A percentile compares a stretch with the other conserved stretches of the same genome.
phyloP scores from a whole-genome alignment of 2,113 vertebrate species.

The Pteruthius melanotis region DNA sequence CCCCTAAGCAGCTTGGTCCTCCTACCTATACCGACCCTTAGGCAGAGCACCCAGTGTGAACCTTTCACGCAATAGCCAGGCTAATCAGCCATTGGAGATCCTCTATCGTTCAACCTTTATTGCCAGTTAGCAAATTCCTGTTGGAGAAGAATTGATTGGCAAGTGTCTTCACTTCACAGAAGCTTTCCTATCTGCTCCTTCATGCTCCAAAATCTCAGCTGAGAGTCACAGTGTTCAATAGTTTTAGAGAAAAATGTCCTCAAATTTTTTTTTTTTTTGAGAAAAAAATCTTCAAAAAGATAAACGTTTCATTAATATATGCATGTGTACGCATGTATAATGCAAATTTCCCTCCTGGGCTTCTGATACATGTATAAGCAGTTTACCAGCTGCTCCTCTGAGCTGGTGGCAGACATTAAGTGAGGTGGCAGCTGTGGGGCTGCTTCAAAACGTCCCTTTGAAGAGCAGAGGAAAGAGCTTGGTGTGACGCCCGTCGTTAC shows the following conservation, averaged over 20 bases:
- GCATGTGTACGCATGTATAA: not conserved
- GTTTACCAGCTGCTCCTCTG: not conserved
- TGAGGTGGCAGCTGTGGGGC: not conserved
- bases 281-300: not conserved
- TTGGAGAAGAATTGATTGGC: no score
- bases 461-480: not conserved
- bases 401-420: not conserved
- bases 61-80: no score
- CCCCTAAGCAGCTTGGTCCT: no score
- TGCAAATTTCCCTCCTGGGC: not conserved
- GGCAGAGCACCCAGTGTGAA: no score
- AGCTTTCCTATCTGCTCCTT: not conserved
- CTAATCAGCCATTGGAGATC: no score
- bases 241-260: not conserved
- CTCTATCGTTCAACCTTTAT: no score
- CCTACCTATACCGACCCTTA: no score
- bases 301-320: not conserved
- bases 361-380: not conserved
- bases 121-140: no score
- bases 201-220: not conserved
- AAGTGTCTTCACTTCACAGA: no score
- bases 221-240: not conserved
- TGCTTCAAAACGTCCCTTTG: not conserved
- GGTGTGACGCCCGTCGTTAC: accelerated
- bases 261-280: not conserved